Conservation (phyloP, 2,797 vertebrate species). For the Sebastes taczanowskii region DNA sequence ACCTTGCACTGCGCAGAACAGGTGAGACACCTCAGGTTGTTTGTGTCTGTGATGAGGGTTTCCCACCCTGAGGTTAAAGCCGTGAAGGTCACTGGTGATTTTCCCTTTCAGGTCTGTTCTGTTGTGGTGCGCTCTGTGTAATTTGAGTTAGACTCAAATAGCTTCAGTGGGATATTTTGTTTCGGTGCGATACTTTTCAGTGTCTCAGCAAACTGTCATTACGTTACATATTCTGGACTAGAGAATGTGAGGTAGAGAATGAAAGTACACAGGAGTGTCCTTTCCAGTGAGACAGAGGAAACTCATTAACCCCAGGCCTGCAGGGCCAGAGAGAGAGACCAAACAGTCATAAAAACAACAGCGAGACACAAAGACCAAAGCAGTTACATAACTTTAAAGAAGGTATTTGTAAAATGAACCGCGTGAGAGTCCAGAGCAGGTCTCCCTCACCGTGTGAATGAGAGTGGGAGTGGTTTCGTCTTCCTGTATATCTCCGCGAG, state of each 20-base stretch:
- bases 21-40: constrained; percentile 73
- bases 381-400: constrained; percentile 63
- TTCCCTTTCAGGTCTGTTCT: constrained; percentile 42
- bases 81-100: constrained; percentile 36
- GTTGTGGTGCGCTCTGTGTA: constrained; percentile 3
- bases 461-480: constrained; percentile 58
- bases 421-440: constrained; percentile 62
- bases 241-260: constrained; percentile 9
- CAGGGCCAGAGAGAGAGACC: constrained; percentile 3
- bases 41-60: constrained; percentile 15
- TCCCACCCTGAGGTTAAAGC: constrained; percentile 14
- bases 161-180: constrained; percentile 24
- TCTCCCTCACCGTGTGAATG: constrained; percentile 47
- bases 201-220: constrained; percentile 36
- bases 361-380: constrained; percentile 46
- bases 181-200: not conserved
- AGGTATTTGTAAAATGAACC: constrained; percentile 75
- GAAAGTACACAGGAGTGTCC: constrained; percentile 3
- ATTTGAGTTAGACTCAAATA: constrained; percentile 34
- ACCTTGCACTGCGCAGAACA: constrained; percentile 87
- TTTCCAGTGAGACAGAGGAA: constrained; percentile 20
- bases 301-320: constrained; percentile 26
- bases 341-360: constrained; percentile 46
- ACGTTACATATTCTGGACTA: not conserved
- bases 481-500: constrained; percentile 35